Conservation (phyloP, 2,888 invertebrate species). For the Tachina lurida region DNA sequence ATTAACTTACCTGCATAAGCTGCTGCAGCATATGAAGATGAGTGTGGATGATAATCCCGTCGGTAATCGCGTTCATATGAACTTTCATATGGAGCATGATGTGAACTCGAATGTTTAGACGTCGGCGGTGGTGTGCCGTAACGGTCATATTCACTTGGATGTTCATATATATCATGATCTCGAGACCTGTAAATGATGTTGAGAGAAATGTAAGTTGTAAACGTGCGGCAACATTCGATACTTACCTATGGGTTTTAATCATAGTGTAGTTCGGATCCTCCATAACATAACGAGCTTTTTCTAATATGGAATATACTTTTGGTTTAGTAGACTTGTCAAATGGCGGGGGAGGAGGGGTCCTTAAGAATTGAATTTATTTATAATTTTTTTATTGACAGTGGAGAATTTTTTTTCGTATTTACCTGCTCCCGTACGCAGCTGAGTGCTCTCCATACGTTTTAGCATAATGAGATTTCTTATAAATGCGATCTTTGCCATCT, state of each 20-base stretch:
- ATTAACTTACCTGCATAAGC: constrained; percentile 80
- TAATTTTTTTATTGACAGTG: neutral
- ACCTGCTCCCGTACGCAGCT: constrained; percentile 78
- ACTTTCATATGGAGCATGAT: constrained; percentile 80
- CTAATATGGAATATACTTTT: constrained; percentile 92
- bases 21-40: constrained; percentile 80
- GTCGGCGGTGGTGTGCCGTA: constrained; percentile 81
- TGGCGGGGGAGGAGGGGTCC: constrained; percentile 79
- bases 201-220: neutral
- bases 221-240: neutral
- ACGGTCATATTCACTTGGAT: constrained; percentile 80
- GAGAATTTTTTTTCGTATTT: constrained; percentile 34
- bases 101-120: constrained; percentile 79
- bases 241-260: constrained; percentile 82
- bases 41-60: constrained; percentile 81
- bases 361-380: neutral
- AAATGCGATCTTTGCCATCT: constrained; percentile 81
- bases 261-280: constrained; percentile 87
- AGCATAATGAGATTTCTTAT: constrained; percentile 80
- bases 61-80: constrained; percentile 81
- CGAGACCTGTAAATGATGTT: constrained; percentile 75
- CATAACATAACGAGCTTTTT: constrained; percentile 91
- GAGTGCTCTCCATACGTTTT: constrained; percentile 79
- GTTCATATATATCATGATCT: constrained; percentile 82
- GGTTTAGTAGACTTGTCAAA: constrained; percentile 85